Evolutionary conservation across 2,888 invertebrate genomes (phyloP).

Genomic region (Andrena camellia): DNA sequence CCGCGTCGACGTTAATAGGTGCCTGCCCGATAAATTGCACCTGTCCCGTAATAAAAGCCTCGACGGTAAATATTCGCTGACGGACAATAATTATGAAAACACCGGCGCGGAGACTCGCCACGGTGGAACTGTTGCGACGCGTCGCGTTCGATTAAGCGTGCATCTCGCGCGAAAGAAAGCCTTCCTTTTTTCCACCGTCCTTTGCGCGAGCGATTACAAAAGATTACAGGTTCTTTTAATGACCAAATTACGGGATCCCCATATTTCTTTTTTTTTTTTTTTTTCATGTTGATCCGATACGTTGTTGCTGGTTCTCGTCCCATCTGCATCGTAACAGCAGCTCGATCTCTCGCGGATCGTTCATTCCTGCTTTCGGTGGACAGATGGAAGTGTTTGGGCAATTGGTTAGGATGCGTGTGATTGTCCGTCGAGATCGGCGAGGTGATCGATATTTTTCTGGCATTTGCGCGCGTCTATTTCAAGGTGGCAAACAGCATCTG

Average conservation of each 20-base stretch:
- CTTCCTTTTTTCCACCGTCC: neutral
- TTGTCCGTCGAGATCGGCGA: neutral
- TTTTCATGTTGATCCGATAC: neutral
- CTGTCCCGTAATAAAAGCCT: slow-evolving; percentile 20
- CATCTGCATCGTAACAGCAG: neutral
- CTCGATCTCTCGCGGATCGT: neutral
- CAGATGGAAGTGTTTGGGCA: neutral
- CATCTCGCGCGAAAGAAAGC: neutral
- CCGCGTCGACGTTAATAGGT: slow-evolving; percentile 24
- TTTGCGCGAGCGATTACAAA: neutral
- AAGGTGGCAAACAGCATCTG: slow-evolving; percentile 46
- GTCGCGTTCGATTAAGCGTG: neutral
- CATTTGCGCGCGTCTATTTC: slow-evolving; percentile 33
- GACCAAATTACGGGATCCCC: neutral
- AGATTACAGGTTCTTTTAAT: neutral
- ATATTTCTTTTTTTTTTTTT: neutral
- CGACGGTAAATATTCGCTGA: slow-evolving; percentile 15
- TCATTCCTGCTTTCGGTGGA: neutral
- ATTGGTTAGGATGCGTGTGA: neutral
- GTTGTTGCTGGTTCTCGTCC: neutral
- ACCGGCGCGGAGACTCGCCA: neutral
- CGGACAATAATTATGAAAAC: slow-evolving; percentile 26
- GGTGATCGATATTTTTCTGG: slow-evolving; percentile 17
- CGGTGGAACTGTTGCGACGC: neutral
- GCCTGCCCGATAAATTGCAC: slow-evolving; percentile 48